Base-by-base conservation (phyloP, 2,113 vertebrate species). In the Platycercus adscitus region DNA sequence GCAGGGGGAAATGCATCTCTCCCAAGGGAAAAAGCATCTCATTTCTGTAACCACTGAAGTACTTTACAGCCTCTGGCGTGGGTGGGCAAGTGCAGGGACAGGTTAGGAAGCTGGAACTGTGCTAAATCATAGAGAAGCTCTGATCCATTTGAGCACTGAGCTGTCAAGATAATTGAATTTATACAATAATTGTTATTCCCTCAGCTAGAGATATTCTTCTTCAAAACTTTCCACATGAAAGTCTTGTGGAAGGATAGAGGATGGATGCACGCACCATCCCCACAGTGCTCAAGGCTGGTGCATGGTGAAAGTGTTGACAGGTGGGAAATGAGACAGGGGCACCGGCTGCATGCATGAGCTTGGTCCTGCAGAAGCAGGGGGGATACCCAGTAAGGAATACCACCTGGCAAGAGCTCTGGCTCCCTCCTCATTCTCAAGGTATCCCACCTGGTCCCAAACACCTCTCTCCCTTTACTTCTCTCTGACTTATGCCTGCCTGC, bases 81-180 rank as follows among this genome's bases (percentile, higher is more conserved):
- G 95, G 73, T 78, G 61, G 28, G 46, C 2, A 9, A 93, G 84
- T 82, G 41, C 47, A 95, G 46, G 77, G 72, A 77, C 61, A 81
- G 21, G 52, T 94, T 96, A 78, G 60, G 50, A 95, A 96, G 50
- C 49, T 83, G 83, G 50, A 95, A 94, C 84, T 71, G n/a, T 69
- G 31, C 65, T 95, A 95, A 93, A 97, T 91, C 84, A 76, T 88
- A 75, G 24, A 79, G 85, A 63, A 94, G 80, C 70, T 94, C 81
- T 81, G 69, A 78, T 91, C 79, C 92, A 94, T 96, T 65, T 94
- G 81, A 92, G 73, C 60, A 58, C 53, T 63, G 25, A 93, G 79
- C 79, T 94, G 89, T 79, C 89, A 94, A 91, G 50, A 64, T 92
- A 95, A 96, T 92, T 96, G 82, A 95, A 92, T 90, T 87, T 89